Conservation (phyloP, 2,113 vertebrate genomes). For the Elachura formosa region DNA sequence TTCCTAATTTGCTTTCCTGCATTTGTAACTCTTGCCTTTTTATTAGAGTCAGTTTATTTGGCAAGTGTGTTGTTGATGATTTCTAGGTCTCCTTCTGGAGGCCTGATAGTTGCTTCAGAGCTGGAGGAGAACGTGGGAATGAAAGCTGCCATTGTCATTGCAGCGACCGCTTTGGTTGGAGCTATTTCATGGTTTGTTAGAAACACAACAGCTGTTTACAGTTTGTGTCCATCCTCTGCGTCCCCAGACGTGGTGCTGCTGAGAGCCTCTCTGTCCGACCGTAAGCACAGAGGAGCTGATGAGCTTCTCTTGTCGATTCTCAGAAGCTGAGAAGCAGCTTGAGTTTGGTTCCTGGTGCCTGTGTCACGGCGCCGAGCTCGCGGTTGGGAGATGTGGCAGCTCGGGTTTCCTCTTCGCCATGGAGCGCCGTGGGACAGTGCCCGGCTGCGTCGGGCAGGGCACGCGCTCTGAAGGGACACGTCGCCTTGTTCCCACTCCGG, state of each 20-base stretch:
- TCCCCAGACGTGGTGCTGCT: neutral
- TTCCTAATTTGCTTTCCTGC: neutral
- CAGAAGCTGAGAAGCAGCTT: conserved; percentile 27
- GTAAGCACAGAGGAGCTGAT: neutral
- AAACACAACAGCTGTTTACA: conserved; percentile 44
- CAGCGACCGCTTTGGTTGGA: neutral
- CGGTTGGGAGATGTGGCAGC: neutral
- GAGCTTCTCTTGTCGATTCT: neutral
- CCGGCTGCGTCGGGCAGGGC: neutral
- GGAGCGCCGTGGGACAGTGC: neutral
- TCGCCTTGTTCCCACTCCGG: neutral
- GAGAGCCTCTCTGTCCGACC: neutral
- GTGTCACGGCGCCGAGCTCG: neutral
- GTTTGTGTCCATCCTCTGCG: conserved; percentile 5
- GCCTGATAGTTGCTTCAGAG: neutral
- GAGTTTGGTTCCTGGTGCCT: neutral
- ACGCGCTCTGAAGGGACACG: neutral
- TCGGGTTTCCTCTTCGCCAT: neutral
- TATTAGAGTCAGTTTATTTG: neutral
- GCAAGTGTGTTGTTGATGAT: neutral
- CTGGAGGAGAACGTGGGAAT: conserved; percentile 19
- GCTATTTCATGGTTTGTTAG: conserved; percentile 44
- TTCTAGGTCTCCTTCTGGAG: neutral
- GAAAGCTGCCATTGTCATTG: conserved; percentile 17
- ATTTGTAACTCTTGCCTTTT: neutral